Base-by-base conservation (phyloP, 2,113 vertebrate genomes). In the Colossoma macropomum region DNA sequence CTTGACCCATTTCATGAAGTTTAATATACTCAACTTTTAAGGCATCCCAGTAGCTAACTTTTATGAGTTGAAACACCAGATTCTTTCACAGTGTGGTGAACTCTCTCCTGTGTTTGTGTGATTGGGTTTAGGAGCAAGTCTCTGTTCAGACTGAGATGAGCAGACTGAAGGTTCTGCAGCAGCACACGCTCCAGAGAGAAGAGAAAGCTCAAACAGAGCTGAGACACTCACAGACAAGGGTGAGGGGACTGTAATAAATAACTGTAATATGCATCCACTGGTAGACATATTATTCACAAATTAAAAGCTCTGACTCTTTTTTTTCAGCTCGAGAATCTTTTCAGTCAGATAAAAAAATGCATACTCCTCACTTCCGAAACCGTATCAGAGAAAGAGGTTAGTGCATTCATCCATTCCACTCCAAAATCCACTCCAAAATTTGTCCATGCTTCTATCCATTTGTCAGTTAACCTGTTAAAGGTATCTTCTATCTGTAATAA, bases 111-210 rank as follows among this genome's bases (percentile, higher is more conserved):
- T 72, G 10, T 80, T 21, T n/a, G 17, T 60, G 21, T 62, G 11
- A 54, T 1, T 0, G 81, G 65, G 1, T 88, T 87, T 85, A 96
- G 95, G 90, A 89, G 7, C 90, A 92, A 88, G 86, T 91, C 80
- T 89, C 92, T 74, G 88, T 95, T 83, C 84, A 86, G 54, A 84
- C 88, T 4, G 90, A 91, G 54, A 76, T 90, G 12, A 88, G 87
- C 84, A 93, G 52, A 90, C 90, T 91, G 75, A 88, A 78, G 0
- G 88, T 87, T 56, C 76, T 85, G 45, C 81, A 84, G 27, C 66
- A 81, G 28, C 52, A 81, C 38, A 80, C 54, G 15, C 81, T 84
- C 50, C 86, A 85, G 59, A 84, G 81, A 62, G 84, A 86, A 82
- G 50, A 80, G 25, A 54, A 66, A 68, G 27, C 81, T 27, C 72